A percentile compares a stretch with the other conserved stretches of the same genome.
Evolutionary conservation across 1,140 invertebrate genomes (phyloP).

Genomic region (Triops longicaudatus): DNA sequence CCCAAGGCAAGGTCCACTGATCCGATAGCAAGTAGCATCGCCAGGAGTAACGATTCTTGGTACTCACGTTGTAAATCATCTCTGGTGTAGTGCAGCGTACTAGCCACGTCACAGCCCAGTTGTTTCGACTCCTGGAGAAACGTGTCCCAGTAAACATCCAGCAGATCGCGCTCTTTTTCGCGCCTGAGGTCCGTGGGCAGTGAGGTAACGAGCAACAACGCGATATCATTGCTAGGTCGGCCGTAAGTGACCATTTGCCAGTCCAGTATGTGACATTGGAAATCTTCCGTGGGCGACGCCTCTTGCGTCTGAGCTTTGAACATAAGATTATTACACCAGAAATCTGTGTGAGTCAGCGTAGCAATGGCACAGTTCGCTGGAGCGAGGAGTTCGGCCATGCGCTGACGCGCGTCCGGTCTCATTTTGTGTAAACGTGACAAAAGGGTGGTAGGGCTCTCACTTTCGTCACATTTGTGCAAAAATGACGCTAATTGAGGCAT

Average conservation of each 20-base stretch:
- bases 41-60: conserved; percentile 58
- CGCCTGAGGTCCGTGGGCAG: conserved; percentile 58
- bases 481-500: conserved; percentile 51
- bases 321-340: conserved; percentile 71
- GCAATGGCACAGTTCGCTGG: conserved; percentile 54
- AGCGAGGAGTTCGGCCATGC: conserved; percentile 54
- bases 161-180: conserved; percentile 48
- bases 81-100: conserved; percentile 46
- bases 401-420: conserved; percentile 49
- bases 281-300: conserved; percentile 36
- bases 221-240: conserved; percentile 65
- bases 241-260: conserved; percentile 78
- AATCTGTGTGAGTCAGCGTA: conserved; percentile 66
- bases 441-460: conserved; percentile 42
- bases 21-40: conserved; percentile 64
- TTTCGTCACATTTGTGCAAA: conserved; percentile 26
- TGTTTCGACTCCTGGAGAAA: conserved; percentile 46
- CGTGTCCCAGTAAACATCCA: conserved; percentile 58
- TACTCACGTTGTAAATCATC: conserved; percentile 53
- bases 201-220: conserved; percentile 65
- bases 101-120: conserved; percentile 51
- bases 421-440: conserved; percentile 47
- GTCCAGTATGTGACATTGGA: conserved; percentile 58
- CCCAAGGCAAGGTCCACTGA: conserved; percentile 65
- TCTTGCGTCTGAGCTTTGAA: conserved; percentile 46